These are phyloP conservation scores for Drosophila maculinotata DNA, from an alignment of 2,888 invertebrate species.

Conservation along the genomic window DNA sequence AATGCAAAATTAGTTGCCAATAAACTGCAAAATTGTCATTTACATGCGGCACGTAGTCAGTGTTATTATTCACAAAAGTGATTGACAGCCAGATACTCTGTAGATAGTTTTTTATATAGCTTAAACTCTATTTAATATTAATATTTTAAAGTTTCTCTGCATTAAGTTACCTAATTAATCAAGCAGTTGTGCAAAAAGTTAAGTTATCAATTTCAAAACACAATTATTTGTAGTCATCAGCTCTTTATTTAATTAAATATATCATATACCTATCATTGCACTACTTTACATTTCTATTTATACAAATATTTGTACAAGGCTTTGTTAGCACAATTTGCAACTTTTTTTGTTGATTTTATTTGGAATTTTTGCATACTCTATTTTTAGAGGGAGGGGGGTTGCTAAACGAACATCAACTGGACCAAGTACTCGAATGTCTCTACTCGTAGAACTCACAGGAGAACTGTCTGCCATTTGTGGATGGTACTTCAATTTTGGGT, in stretches of 20 bases:
- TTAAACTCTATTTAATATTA: no score
- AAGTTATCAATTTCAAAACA: background rate
- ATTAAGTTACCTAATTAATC: background rate
- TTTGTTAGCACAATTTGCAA: background rate
- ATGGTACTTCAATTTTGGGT: constrained; percentile 51
- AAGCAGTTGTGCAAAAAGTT: no score
- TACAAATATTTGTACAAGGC: constrained; percentile 3
- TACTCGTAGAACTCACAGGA: constrained; percentile 20
- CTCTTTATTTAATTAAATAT: background rate
- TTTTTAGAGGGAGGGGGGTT: background rate
- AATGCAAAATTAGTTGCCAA: constrained; percentile 69
- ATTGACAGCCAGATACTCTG: background rate
- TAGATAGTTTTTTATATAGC: no score
- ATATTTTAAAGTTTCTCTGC: no score
- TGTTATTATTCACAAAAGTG: no score
- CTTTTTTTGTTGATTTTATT: background rate
- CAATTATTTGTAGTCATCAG: background rate
- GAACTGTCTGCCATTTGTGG: constrained; percentile 38
- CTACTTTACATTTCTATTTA: background rate
- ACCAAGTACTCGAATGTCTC: constrained; percentile 13
- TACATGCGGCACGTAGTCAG: constrained; percentile 16
- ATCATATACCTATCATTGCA: background rate
- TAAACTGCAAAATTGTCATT: constrained; percentile 52
- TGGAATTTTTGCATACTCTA: constrained; percentile 6
- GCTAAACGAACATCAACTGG: constrained; percentile 28